Percentiles rank a stretch among this genome's conserved stretches.
phyloP scores from a whole-genome alignment of 2,797 vertebrate species.

The Trachurus trachurus region DNA sequence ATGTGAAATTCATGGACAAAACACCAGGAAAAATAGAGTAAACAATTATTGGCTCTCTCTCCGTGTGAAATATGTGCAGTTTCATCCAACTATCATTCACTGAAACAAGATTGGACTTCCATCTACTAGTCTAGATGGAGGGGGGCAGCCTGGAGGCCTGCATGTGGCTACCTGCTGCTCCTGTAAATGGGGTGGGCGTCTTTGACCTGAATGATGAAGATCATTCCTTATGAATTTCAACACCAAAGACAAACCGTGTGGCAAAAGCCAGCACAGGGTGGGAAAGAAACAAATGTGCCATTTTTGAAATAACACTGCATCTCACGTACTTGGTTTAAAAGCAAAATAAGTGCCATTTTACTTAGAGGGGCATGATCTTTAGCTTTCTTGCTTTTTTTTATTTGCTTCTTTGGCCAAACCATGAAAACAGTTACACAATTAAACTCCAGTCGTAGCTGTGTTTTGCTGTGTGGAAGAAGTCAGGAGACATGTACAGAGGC shows the following conservation, averaged over 20 bases:
- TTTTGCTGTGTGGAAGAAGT: slow-evolving; percentile 23
- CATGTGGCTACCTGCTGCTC: slow-evolving; percentile 30
- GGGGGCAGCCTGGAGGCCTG: slow-evolving; percentile 12
- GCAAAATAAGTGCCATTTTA: slow-evolving; percentile 11
- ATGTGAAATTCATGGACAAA: neutral
- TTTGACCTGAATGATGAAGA: slow-evolving; percentile 42
- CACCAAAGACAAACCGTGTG: slow-evolving; percentile 1
- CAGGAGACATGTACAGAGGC: slow-evolving; percentile 33
- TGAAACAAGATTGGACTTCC: slow-evolving; percentile 23
- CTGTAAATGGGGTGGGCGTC: slow-evolving; percentile 38
- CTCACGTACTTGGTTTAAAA: neutral
- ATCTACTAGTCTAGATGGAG: neutral
- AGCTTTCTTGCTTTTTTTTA: slow-evolving; percentile 6
- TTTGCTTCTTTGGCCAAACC: slow-evolving; percentile 5
- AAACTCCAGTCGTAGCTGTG: slow-evolving; percentile 17
- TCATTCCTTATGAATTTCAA: slow-evolving; percentile 30
- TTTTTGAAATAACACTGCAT: neutral
- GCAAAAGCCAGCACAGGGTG: neutral
- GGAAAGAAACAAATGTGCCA: neutral
- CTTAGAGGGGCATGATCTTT: slow-evolving; percentile 12
- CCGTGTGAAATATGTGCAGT: neutral
- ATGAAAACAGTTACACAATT: slow-evolving; percentile 36
- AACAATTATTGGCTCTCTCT: neutral
- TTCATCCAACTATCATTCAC: neutral
- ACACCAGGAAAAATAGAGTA: neutral